Evolutionary conservation across 2,797 vertebrate genomes (phyloP), one percentile per base, ranked within the genome.

Genomic region (Accipiter fasciatus): DNA sequence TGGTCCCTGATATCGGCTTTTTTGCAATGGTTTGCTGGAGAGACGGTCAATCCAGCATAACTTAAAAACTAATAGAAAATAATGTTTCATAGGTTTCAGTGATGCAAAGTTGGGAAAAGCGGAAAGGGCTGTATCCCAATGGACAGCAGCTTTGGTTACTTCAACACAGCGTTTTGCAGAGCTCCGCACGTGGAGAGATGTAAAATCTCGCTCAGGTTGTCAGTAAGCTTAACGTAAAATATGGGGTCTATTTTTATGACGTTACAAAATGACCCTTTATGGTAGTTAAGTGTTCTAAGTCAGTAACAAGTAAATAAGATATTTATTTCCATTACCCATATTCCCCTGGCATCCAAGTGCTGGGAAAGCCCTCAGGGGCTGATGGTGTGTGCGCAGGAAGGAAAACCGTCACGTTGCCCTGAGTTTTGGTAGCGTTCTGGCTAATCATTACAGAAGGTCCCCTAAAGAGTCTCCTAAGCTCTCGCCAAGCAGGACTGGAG

Each of bases 231-330:
- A 35, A 1, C 31, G 71, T 96, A 80, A 96, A 95, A 72, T 8
- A 3, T 7, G 35, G 69, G 67, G 58, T 64, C 84, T 82, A 11
- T 66, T 89, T 92, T 67, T 47, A 52, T 65, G 84, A 24, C 35
- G 16, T 59, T 54, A 76, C 78, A 14, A 15, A 8, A 24, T 12
- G 85, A 72, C 50, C 57, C 3, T 54, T 89, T 75, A 65, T 84
- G 95, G 76, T 70, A 85, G 96, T 59, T 69, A 84, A 86, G 85
- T 28, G 52, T 71, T 65, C 33, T 49, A 93, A 92, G 91, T 84
- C 91, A 73, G 35, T 58, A 61, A 35, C 13, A 19, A 37, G 57
- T 87, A 92, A 97, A 93, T 94, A 79, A 82, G 31, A 28, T 66
- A 46, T 39, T 91, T 80, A 50, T 86, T 84, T 80, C 81, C 87